Evolutionary conservation across 2,113 vertebrate genomes (phyloP).

Genomic region (Podarcis cretensis): DNA sequence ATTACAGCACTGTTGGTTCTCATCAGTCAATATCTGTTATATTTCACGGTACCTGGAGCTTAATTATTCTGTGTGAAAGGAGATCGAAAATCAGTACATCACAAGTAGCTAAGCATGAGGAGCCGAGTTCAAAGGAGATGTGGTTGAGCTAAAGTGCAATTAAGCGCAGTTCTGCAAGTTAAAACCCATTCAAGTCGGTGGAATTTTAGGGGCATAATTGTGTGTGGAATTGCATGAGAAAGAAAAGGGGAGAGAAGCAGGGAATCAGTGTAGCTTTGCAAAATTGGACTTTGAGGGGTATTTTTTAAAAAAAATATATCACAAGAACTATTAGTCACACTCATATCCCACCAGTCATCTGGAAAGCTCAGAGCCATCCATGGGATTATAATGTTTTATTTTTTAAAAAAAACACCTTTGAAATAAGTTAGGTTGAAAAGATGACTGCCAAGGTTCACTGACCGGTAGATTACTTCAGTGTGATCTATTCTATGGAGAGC

Average conservation of each 20-base stretch:
- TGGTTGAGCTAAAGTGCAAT: slow-evolving; percentile 3
- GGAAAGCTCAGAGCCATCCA: not conserved
- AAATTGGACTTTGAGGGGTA: not conserved
- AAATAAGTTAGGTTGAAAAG: not conserved
- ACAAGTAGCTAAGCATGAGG: slow-evolving; percentile 13
- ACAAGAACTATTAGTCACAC: too few species aligned
- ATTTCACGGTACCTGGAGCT: slow-evolving; percentile 7
- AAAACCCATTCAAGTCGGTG: not conserved
- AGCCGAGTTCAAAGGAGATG: not conserved
- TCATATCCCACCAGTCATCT: not conserved
- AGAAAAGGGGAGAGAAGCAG: not conserved
- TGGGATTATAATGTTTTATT: not conserved
- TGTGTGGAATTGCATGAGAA: not conserved
- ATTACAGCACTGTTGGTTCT: not conserved
- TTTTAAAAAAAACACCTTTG: not conserved
- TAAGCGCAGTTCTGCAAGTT: not conserved
- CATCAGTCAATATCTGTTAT: not conserved
- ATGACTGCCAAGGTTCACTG: not conserved
- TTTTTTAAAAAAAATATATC: not conserved
- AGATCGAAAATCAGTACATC: not conserved
- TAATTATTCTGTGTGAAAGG: slow-evolving; percentile 21
- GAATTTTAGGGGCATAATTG: not conserved
- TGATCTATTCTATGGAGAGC: not conserved
- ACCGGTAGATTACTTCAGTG: not conserved
- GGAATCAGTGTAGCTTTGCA: not conserved